These are phyloP conservation scores for Trisateles emortualis DNA, from an alignment of 2,888 invertebrate genomes.

Conservation along the genomic window DNA sequence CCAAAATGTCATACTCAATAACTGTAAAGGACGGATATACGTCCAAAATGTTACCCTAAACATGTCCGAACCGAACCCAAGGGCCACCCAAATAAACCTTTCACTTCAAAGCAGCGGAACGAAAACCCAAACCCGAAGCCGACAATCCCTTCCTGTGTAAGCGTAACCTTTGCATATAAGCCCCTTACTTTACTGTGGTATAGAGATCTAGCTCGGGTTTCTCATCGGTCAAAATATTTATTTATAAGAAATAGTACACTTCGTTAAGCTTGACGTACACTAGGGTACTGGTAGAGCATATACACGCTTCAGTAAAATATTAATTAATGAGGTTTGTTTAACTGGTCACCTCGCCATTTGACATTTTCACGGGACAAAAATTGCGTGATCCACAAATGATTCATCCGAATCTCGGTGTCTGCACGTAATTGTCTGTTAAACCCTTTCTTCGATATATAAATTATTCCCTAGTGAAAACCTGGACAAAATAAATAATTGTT, in stretches of 20 bases:
- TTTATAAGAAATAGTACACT: background rate
- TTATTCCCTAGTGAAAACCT: too few species aligned
- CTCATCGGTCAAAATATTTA: slow-evolving; percentile 5
- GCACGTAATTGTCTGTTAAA: too few species aligned
- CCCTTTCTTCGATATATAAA: too few species aligned
- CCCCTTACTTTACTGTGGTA: background rate
- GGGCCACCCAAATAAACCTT: slow-evolving; percentile 1
- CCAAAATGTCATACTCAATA: background rate
- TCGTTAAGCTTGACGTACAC: too few species aligned
- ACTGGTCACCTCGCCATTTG: too few species aligned
- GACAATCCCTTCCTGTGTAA: slow-evolving; percentile 15
- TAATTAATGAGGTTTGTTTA: too few species aligned
- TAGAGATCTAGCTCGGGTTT: background rate
- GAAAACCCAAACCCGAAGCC: slow-evolving; percentile 6
- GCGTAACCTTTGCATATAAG: slow-evolving; percentile 1
- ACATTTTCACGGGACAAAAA: too few species aligned
- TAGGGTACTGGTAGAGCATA: too few species aligned
- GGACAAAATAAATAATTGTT: too few species aligned
- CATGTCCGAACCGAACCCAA: background rate
- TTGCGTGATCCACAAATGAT: too few species aligned
- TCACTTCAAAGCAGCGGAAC: slow-evolving; percentile 12
- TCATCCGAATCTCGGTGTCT: too few species aligned
- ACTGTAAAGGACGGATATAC: background rate
- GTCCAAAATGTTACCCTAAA: background rate
- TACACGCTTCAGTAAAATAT: too few species aligned